Percentiles rank a stretch among this genome's conserved stretches.
Conservation (phyloP, 2,888 invertebrate genomes). For the Tiphia femorata region DNA sequence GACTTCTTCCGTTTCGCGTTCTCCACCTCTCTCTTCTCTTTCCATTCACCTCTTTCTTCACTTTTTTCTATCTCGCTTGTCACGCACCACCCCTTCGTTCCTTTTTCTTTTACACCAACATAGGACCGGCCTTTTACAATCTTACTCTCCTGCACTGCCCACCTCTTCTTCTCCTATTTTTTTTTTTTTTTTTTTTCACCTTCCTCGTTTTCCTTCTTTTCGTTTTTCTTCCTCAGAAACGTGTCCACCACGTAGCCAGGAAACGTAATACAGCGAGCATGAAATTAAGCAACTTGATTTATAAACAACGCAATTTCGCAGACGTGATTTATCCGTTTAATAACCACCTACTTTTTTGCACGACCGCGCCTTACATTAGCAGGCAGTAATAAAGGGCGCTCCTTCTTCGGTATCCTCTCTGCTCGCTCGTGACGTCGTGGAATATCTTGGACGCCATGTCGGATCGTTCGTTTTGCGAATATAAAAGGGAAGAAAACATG, state of each 20-base stretch:
- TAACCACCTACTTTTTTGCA: no score
- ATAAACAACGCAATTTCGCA: no score
- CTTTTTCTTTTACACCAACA: no score
- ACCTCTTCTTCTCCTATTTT: not conserved
- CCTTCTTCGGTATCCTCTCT: no score
- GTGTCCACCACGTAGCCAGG: not conserved
- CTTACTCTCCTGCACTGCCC: not conserved
- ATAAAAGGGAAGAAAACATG: no score
- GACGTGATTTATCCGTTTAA: no score
- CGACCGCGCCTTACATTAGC: no score
- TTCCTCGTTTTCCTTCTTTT: not conserved
- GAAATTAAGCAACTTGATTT: not conserved
- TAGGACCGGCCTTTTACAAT: no score
- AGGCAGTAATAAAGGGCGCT: no score
- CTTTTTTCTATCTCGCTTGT: not conserved
- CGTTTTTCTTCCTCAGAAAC: not conserved
- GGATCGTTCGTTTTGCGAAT: no score
- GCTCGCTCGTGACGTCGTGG: no score
- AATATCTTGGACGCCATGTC: no score
- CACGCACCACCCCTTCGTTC: not conserved
- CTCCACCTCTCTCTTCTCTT: constrained; percentile 17
- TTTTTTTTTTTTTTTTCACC: not conserved
- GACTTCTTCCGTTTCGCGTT: constrained; percentile 45
- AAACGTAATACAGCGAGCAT: not conserved
- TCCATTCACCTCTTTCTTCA: not conserved